Conservation (phyloP, 2,113 vertebrate species). For the Phrynosoma blainvillii region DNA sequence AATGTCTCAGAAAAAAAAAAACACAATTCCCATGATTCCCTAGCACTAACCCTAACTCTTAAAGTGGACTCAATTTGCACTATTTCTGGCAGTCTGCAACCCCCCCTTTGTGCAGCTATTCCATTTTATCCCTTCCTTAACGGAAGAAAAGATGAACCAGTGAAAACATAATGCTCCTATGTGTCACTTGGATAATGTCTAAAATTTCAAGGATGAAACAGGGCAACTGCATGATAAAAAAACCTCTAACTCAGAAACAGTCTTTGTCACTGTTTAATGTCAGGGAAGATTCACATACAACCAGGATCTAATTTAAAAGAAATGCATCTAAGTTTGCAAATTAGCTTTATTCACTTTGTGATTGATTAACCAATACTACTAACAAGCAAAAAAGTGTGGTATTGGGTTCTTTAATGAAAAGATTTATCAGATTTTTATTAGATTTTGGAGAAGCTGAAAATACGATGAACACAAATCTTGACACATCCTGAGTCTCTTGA, state of each 20-base stretch:
- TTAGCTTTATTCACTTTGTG: neutral
- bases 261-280: neutral
- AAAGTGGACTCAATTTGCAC: too few relatives aligned
- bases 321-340: neutral
- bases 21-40: too few relatives aligned
- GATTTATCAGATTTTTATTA: constrained; percentile 44
- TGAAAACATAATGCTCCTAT: too few relatives aligned
- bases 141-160: neutral
- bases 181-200: neutral
- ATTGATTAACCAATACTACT: neutral
- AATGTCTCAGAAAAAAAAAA: too few relatives aligned
- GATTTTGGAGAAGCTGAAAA: neutral
- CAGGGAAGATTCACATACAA: neutral
- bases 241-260: neutral
- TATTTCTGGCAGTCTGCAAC: too few relatives aligned
- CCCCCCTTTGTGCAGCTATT: neutral
- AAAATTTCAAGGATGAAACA: neutral
- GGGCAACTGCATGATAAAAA: neutral
- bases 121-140: neutral
- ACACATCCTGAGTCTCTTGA: too few relatives aligned
- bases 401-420: constrained; percentile 2
- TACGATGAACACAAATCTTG: neutral
- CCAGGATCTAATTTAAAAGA: neutral
- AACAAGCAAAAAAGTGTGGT: neutral
- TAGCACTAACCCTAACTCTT: too few relatives aligned